Conservation (phyloP, 2,888 invertebrate genomes). For the Chaitophorus viminalis region DNA sequence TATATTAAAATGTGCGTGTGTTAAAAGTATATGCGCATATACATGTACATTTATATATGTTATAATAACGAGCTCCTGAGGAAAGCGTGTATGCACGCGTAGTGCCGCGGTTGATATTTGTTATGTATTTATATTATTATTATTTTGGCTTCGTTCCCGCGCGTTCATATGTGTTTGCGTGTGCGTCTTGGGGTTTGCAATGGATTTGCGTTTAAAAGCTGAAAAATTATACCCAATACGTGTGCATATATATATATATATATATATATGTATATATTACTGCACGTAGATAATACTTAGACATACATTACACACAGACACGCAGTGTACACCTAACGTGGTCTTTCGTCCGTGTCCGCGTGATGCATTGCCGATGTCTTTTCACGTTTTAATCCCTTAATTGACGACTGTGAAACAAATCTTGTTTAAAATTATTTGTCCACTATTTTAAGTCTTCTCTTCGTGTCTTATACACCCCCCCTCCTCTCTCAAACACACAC, state of each 20-base stretch:
- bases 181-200: background rate
- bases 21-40: background rate
- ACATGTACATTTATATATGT: background rate
- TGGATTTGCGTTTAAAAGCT: conserved; percentile 35
- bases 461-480: background rate
- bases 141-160: conserved; percentile 27
- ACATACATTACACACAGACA: no score
- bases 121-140: background rate
- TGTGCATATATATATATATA: background rate
- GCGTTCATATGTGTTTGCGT: no score
- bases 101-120: background rate
- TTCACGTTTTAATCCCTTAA: conserved; percentile 17
- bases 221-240: background rate
- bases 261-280: background rate
- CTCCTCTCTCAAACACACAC: no score
- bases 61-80: background rate
- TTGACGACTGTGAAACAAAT: conserved; percentile 23
- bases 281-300: background rate
- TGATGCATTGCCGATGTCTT: background rate
- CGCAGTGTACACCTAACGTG: background rate
- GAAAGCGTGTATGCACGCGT: background rate
- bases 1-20: no score
- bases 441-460: conserved; percentile 14
- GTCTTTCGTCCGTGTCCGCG: background rate
- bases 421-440: conserved; percentile 3